These are phyloP conservation scores for Nannospalax galili DNA, from an alignment of 2,113 vertebrate genomes.

Conservation along the genomic window DNA sequence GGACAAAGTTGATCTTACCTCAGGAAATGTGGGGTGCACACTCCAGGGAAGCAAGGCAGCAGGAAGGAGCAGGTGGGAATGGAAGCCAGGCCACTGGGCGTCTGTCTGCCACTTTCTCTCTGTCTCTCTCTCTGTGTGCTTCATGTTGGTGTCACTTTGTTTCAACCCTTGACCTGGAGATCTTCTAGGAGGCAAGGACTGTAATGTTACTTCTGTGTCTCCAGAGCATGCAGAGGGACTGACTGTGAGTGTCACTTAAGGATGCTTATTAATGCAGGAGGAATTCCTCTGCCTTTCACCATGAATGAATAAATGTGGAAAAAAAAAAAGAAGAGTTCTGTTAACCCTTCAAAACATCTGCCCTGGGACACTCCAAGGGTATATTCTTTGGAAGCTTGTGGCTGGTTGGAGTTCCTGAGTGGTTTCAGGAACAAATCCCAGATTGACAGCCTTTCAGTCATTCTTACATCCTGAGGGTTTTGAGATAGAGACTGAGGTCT, in stretches of 20 bases:
- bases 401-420: not conserved
- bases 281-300: not conserved
- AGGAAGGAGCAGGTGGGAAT: not conserved
- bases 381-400: not conserved
- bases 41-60: not conserved
- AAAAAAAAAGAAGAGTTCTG: not conserved
- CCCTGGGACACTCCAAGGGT: not conserved
- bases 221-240: not conserved
- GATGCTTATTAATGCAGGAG: not conserved
- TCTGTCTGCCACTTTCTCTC: not conserved
- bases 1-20: not conserved
- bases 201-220: not conserved
- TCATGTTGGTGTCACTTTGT: not conserved
- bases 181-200: not conserved
- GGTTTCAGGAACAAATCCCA: not conserved
- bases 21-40: not conserved
- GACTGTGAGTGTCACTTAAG: not conserved
- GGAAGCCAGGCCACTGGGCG: accelerated
- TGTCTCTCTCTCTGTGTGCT: not conserved
- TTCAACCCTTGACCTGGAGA: not conserved
- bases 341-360: conserved; percentile 3
- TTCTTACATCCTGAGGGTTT: not conserved
- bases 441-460: not conserved
- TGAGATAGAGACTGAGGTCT: not conserved
- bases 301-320: not conserved